These are phyloP conservation scores for Sycon ciliatum DNA, from an alignment of 37 sponge, comb jelly and placozoan genomes.

Conservation along the genomic window DNA sequence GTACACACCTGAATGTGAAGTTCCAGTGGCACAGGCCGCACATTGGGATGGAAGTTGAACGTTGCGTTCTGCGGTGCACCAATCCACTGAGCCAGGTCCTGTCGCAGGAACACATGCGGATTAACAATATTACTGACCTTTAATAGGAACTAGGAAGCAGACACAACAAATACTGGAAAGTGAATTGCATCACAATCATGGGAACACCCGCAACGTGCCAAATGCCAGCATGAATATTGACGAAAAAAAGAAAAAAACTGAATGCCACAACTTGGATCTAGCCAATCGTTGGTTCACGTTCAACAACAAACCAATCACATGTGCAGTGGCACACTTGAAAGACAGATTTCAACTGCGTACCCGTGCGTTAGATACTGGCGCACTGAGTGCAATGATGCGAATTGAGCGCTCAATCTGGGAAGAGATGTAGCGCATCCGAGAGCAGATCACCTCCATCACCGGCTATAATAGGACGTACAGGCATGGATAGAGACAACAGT, in stretches of 20 bases:
- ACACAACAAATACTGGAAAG: no score
- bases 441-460: constrained; percentile 81
- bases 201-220: no score
- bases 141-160: no score
- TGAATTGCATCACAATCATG: no score
- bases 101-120: neutral
- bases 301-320: neutral
- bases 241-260: no score
- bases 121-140: neutral
- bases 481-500: neutral
- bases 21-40: constrained; percentile 91
- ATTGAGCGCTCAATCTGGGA: constrained; percentile 87
- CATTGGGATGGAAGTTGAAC: constrained; percentile 93
- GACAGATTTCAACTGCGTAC: constrained; percentile 2
- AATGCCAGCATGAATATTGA: no score
- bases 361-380: constrained; percentile 91
- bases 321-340: neutral
- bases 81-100: constrained; percentile 97
- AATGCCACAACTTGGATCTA: no score
- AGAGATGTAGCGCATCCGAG: constrained; percentile 94
- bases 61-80: constrained; percentile 64
- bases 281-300: neutral
- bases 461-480: constrained; percentile 35
- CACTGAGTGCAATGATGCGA: constrained; percentile 82
- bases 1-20: constrained; percentile 75